These are phyloP conservation scores for Alosa sapidissima DNA, from an alignment of 2,797 vertebrate genomes.

Conservation along the genomic window DNA sequence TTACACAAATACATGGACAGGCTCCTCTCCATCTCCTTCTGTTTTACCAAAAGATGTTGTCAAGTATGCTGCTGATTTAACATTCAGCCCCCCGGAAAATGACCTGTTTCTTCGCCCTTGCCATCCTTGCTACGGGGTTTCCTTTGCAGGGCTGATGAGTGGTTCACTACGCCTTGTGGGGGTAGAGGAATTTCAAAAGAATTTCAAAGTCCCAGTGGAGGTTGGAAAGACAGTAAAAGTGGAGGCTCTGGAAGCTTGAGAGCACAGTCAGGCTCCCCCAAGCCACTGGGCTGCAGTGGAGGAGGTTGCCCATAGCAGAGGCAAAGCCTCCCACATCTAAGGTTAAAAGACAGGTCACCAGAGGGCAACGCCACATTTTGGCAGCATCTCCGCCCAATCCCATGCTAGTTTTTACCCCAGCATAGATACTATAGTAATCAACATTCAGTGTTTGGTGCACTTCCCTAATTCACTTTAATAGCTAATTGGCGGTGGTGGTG, in stretches of 20 bases:
- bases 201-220: background rate
- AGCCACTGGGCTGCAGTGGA: background rate
- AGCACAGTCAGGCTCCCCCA: background rate
- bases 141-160: background rate
- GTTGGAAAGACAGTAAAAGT: background rate
- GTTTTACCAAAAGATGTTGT: background rate
- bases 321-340: background rate
- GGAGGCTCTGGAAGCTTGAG: background rate
- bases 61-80: background rate
- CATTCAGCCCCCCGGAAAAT: background rate
- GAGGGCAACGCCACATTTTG: background rate
- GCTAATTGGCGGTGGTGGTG: background rate
- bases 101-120: constrained; percentile 20
- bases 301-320: background rate
- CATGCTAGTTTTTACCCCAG: background rate
- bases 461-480: background rate
- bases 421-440: background rate
- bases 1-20: background rate
- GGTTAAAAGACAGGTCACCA: background rate
- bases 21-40: background rate
- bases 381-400: background rate
- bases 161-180: background rate
- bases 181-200: background rate
- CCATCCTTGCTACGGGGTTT: background rate
- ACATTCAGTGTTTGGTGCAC: background rate